phyloP scores from a whole-genome alignment of 2,113 vertebrate genomes.

The Paratilapia polleni region DNA sequence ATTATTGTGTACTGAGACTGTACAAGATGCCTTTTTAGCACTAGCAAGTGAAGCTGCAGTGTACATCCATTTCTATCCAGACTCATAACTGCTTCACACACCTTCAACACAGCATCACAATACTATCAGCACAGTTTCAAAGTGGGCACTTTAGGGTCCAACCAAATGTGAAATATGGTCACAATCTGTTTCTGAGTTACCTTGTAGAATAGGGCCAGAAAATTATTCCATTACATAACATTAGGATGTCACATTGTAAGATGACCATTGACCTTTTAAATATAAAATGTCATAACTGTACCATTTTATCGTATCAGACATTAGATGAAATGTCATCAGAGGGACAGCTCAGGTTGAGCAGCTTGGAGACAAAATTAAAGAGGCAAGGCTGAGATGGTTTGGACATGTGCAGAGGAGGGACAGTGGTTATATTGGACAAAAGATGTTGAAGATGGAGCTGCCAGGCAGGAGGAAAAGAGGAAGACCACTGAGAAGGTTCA shows the following conservation, averaged over 20 bases:
- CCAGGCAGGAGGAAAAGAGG: too few relatives aligned
- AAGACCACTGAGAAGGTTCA: too few relatives aligned
- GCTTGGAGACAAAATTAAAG: too few relatives aligned
- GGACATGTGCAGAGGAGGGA: too few relatives aligned
- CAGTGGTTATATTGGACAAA: too few relatives aligned
- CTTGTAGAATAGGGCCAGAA: background rate
- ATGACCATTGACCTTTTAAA: background rate
- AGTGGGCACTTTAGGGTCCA: background rate
- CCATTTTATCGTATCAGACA: background rate
- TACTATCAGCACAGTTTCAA: background rate
- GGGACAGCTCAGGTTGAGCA: too few relatives aligned
- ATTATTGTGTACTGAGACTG: background rate
- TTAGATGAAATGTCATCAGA: too few relatives aligned
- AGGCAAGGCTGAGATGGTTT: too few relatives aligned
- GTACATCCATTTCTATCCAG: background rate
- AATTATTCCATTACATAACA: background rate
- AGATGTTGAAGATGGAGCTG: too few relatives aligned
- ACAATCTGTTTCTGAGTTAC: background rate
- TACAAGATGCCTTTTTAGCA: background rate
- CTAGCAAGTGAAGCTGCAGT: background rate
- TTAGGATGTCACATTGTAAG: too few relatives aligned
- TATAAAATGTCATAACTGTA: background rate
- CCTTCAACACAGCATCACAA: background rate
- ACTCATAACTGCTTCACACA: background rate
- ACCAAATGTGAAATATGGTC: background rate